Base-by-base conservation (phyloP, 2,888 invertebrate genomes). In the Polyommatus icarus region DNA sequence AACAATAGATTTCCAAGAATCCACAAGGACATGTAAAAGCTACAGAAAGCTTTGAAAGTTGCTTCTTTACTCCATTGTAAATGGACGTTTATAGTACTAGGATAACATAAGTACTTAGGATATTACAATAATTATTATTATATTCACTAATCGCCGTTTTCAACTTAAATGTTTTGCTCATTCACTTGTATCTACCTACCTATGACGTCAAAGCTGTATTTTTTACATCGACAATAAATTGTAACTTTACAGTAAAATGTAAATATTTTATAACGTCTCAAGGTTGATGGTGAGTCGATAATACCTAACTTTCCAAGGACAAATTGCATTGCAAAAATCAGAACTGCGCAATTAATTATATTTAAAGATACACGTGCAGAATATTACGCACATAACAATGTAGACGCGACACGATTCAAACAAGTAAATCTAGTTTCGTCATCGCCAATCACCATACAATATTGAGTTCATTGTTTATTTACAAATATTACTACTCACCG, bases 401-500 rank as follows among this genome's bases (percentile, higher is more conserved):
- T 73, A 59, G n/a, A 77, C 46, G 73, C 24, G 67, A 67, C 29
- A 59, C 46, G 61, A 77, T 40, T 73, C 46, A 82, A 87, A 86
- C 85, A 80, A 82, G 85, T 85, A 83, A 83, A 84, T 80, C 82
- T 76, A 79, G 85, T 87, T 88, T 88, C 86, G 83, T 85, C 86
- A 87, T 85, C 84, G 29, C 67, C 46, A 46, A 46, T 46, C 24
- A 61, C 84, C 85, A 85, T 87, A 85, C 85, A 84, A 46, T 77
- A 71, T 83, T 83, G 83, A 83, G 80, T 83, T 82, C 83, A 85
- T 86, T 90, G 88, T 89, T 89, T 90, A 89, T 89, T 85, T 89
- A 88, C 84, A 81, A 83, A 80, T 77, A 67, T 78, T 77, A 79
- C 80, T 80, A 88, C 93, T 93, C 83, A 94, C 94, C 94, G 85